Evolutionary conservation across 2,888 invertebrate genomes (phyloP), one percentile per base, ranked within the genome.

Genomic region (Drosophila phalerata): DNA sequence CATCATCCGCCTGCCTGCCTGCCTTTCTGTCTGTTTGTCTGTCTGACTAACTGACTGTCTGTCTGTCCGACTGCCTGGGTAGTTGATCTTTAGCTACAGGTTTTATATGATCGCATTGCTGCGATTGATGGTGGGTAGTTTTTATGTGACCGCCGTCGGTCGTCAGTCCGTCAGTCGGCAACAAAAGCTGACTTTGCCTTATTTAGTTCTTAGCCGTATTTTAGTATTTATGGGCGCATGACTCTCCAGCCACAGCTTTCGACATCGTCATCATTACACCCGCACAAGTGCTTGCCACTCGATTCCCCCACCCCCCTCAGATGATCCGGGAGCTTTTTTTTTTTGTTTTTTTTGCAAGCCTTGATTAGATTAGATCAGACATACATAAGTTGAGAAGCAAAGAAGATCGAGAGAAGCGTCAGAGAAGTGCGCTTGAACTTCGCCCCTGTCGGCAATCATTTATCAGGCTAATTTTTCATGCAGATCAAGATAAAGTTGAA

Each of bases 51-150:
- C 51, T 63, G 69, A 22, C 58, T 42, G 43, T 28, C 43, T 64
- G 60, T 11, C 47, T 63, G 69, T 8, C 10, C 45, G 58, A 2
- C 43, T 30, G 48, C 5, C n/a, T 51, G 25, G 43, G 28, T 45
- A 28, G 52, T 45, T 69, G 77, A 73, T 77, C 77, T 70, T 64
- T 60, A 38, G 76, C 86, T 85, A 79, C 84, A 84, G 81, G 87
- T 85, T 87, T 79, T 71, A 77, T 70, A 53, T 73, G 62, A 69
- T 79, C 72, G 61, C 75, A 68, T 78, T 78, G 67, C 52, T 67
- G 57, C 74, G 77, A 81, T 81, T 68, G 69, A 57, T 83, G 71
- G 83, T 83, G 83, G 85, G 83, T 83, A 84, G 83, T 72, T 79
- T 85, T 84, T 85, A 84, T 84, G 77, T 77, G 81, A 73, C 79